phyloP scores from a whole-genome alignment of 2,113 vertebrate species.

The Spea multiplicata region DNA sequence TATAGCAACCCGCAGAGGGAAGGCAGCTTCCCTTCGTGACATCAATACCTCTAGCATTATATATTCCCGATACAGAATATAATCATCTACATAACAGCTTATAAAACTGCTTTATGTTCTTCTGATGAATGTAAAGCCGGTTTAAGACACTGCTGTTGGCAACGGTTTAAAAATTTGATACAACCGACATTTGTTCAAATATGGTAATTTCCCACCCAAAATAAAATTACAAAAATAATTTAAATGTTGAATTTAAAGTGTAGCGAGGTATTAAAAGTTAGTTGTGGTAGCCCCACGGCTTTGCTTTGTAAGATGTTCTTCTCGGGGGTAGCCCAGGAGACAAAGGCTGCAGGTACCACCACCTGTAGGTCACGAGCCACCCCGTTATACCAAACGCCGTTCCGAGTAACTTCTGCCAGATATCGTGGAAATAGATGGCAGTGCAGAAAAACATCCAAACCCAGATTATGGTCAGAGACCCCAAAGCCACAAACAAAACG shows the following conservation, averaged over 20 bases:
- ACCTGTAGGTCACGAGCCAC: constrained; percentile 82
- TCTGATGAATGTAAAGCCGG: neutral
- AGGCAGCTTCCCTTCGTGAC: no score
- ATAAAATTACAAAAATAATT: neutral
- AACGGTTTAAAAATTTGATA: neutral
- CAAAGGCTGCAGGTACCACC: constrained; percentile 80
- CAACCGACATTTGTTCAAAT: neutral
- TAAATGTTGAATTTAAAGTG: neutral
- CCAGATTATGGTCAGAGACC: constrained; percentile 76
- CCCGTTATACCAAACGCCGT: constrained; percentile 72
- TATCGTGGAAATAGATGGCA: constrained; percentile 87
- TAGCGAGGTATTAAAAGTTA: neutral
- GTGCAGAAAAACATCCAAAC: constrained; percentile 90
- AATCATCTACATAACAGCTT: no score
- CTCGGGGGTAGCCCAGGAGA: constrained; percentile 85
- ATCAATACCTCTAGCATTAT: no score
- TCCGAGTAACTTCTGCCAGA: constrained; percentile 80
- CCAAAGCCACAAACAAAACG: constrained; percentile 75
- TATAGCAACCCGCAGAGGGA: no score
- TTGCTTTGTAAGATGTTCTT: neutral
- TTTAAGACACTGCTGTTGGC: neutral
- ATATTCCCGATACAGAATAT: no score
- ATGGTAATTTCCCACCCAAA: neutral
- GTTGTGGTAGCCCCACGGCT: neutral
- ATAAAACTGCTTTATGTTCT: no score